These are phyloP conservation scores for Paedocypris micromegethes DNA, from an alignment of 2,797 vertebrate species.

Conservation along the genomic window DNA sequence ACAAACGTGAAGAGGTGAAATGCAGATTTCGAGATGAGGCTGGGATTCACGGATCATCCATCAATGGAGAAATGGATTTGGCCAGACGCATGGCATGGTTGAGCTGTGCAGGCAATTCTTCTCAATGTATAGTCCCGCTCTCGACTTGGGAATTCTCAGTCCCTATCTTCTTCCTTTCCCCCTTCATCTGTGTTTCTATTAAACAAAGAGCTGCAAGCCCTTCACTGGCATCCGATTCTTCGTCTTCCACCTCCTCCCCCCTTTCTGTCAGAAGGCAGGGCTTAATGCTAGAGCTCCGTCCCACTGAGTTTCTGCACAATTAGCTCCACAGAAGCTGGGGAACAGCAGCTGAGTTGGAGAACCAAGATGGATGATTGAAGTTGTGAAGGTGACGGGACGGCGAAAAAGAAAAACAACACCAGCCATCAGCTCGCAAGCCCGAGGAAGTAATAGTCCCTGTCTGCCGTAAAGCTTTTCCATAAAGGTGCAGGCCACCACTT, in stretches of 20 bases:
- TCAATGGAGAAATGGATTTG: conserved; percentile 22
- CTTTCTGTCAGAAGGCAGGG: conserved; percentile 38
- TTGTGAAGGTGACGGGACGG: conserved; percentile 59
- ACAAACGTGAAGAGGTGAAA: too few species aligned
- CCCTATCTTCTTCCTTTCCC: conserved; percentile 38
- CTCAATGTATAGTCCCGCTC: conserved; percentile 31
- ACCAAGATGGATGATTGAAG: conserved; percentile 60
- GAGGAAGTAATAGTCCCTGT: conserved; percentile 58
- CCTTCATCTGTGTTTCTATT: conserved; percentile 42
- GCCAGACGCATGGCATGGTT: conserved; percentile 17
- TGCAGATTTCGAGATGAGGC: too few species aligned
- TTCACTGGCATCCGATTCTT: conserved; percentile 40
- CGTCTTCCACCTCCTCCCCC: conserved; percentile 35
- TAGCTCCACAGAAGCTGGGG: conserved; percentile 58
- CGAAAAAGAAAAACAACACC: conserved; percentile 50
- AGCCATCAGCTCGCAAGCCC: conserved; percentile 43
- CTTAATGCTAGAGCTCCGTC: conserved; percentile 50
- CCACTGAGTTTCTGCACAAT: conserved; percentile 60
- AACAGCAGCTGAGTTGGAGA: conserved; percentile 53
- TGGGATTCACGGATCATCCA: not conserved
- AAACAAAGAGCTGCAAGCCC: conserved; percentile 38
- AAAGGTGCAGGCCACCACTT: conserved; percentile 40
- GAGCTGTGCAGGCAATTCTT: conserved; percentile 21
- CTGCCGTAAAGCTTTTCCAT: conserved; percentile 58
- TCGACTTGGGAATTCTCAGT: conserved; percentile 39